phyloP scores from a whole-genome alignment of 2,888 invertebrate genomes.

The Clivina fossor region DNA sequence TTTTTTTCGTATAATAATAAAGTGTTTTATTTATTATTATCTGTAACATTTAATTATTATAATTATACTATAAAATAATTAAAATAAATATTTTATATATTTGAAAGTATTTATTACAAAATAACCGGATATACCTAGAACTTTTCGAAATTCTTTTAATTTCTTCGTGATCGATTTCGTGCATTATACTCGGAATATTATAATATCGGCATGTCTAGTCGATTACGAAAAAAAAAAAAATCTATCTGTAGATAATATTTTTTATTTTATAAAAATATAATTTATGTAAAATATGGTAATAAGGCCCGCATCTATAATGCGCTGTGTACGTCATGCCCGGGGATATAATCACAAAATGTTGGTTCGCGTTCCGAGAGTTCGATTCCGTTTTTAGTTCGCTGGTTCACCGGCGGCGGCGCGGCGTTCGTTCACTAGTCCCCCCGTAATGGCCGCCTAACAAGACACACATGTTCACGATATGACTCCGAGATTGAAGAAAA shows the following conservation, averaged over 20 bases:
- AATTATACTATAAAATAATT: too few relatives aligned
- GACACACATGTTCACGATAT: constrained; percentile 29
- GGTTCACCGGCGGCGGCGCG: constrained; percentile 12
- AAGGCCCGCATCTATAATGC: constrained; percentile 39
- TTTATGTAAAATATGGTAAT: constrained; percentile 35
- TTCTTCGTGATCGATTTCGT: constrained; percentile 12
- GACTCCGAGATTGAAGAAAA: constrained; percentile 20
- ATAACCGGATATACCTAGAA: too few relatives aligned
- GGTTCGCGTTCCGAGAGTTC: too few relatives aligned
- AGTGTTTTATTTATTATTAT: too few relatives aligned
- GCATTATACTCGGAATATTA: not conserved
- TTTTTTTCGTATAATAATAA: too few relatives aligned
- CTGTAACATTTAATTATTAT: too few relatives aligned
- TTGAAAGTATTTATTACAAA: too few relatives aligned
- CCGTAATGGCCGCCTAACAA: constrained; percentile 31
- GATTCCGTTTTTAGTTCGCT: constrained; percentile 12
- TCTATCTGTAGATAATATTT: constrained; percentile 18
- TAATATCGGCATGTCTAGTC: constrained; percentile 1
- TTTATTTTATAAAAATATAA: constrained; percentile 33
- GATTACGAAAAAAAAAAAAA: constrained; percentile 16
- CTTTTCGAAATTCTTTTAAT: too few relatives aligned
- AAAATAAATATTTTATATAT: too few relatives aligned
- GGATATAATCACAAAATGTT: constrained; percentile 47
- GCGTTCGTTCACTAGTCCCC: too few relatives aligned
- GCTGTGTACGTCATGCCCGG: constrained; percentile 57